Conservation (phyloP, 1,140 invertebrate genomes). For the Tigriopus japonicus region DNA sequence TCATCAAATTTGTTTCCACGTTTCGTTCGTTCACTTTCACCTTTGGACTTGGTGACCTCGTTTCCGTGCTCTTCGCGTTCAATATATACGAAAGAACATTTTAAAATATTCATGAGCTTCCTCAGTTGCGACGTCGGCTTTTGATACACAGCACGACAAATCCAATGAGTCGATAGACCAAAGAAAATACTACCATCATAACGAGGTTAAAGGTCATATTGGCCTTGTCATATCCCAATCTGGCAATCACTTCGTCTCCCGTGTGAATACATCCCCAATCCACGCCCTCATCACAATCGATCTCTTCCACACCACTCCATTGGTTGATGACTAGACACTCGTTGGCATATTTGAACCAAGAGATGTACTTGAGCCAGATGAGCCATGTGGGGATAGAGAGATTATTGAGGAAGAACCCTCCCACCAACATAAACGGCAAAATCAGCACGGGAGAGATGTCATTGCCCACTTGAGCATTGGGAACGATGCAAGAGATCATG, state of each 20-base stretch:
- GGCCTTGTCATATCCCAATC: neutral
- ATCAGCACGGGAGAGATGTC: slow-evolving; percentile 72
- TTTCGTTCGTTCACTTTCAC: too few species aligned
- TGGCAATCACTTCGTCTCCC: neutral
- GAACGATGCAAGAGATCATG: slow-evolving; percentile 63
- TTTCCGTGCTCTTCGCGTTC: too few species aligned
- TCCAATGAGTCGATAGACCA: neutral
- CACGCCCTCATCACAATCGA: neutral
- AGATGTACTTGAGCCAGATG: slow-evolving; percentile 77
- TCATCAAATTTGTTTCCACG: too few species aligned
- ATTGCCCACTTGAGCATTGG: slow-evolving; percentile 58
- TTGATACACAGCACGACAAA: neutral
- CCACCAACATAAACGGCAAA: slow-evolving; percentile 80
- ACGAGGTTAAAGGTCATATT: neutral
- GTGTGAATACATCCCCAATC: neutral
- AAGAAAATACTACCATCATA: neutral
- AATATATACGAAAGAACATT: too few species aligned
- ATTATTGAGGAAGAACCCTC: slow-evolving; percentile 88
- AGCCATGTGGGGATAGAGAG: slow-evolving; percentile 70
- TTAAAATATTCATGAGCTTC: too few species aligned
- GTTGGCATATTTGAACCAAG: slow-evolving; percentile 87
- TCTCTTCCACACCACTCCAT: slow-evolving; percentile 37
- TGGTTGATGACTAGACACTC: slow-evolving; percentile 82
- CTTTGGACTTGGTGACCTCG: too few species aligned
- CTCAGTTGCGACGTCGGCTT: neutral